phyloP scores from a whole-genome alignment of 2,888 invertebrate genomes.

The Rhopalosiphum nymphaeae region DNA sequence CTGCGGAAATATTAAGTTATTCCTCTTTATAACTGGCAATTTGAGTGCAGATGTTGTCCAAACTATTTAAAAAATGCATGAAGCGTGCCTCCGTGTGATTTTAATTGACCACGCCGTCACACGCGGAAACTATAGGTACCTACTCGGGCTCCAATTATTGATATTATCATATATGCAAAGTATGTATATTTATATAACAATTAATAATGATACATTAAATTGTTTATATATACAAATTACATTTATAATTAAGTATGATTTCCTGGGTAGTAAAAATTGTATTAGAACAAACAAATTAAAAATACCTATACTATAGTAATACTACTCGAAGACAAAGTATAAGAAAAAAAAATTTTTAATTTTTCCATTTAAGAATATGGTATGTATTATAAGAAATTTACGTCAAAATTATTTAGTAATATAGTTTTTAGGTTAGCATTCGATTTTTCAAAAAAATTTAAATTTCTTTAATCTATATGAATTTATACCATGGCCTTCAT shows the following conservation, averaged over 20 bases:
- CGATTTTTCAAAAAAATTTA: no score
- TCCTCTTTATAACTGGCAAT: neutral
- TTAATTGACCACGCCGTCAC: neutral
- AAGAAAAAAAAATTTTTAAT: neutral
- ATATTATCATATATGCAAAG: neutral
- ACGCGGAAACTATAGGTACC: neutral
- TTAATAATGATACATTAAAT: neutral
- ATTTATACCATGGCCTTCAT: neutral
- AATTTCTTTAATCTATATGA: neutral
- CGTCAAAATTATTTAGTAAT: neutral
- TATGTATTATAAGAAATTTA: neutral
- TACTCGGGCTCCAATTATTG: neutral
- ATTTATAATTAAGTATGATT: neutral
- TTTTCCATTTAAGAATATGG: neutral
- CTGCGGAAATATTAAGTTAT: neutral
- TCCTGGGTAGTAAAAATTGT: neutral
- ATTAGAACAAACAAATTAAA: neutral
- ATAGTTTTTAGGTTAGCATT: neutral
- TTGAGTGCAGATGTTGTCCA: slow-evolving; percentile 14
- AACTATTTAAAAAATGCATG: slow-evolving; percentile 8
- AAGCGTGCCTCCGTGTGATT: neutral
- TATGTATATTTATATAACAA: neutral
- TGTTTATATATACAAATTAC: neutral
- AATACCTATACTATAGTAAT: neutral
- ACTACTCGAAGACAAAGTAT: neutral